Evolutionary conservation across 1,140 invertebrate genomes (phyloP).

Genomic region (Samia ricini): DNA sequence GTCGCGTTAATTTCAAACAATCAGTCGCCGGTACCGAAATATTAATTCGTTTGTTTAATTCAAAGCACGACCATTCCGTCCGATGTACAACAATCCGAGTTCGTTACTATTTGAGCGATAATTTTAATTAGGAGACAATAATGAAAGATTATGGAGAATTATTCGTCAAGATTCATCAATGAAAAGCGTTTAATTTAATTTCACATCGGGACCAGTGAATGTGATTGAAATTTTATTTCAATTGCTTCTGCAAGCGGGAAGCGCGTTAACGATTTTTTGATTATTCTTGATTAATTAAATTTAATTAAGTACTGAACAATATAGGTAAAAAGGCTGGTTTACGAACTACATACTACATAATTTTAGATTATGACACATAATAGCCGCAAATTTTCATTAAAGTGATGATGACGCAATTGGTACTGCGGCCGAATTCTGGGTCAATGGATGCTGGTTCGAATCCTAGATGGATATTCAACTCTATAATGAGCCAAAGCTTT

Average conservation of each 20-base stretch:
- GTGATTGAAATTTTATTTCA: not conserved
- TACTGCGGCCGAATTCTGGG: no score
- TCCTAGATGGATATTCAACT: no score
- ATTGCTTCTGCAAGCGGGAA: not conserved
- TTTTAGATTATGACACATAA: no score
- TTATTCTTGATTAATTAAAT: not conserved
- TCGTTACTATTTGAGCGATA: slow-evolving; percentile 12
- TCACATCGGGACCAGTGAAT: slow-evolving; percentile 4
- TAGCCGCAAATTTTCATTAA: no score
- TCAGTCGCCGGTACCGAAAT: not conserved
- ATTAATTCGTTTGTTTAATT: slow-evolving; percentile 13
- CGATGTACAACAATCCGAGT: slow-evolving; percentile 16
- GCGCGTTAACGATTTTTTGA: not conserved
- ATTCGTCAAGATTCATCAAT: slow-evolving; percentile 23
- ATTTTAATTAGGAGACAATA: slow-evolving; percentile 25
- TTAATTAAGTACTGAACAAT: no score
- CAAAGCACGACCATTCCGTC: slow-evolving; percentile 20
- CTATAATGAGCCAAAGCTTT: no score
- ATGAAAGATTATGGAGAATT: slow-evolving; percentile 21
- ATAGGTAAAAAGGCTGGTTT: no score
- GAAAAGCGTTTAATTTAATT: slow-evolving; percentile 20
- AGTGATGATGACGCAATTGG: no score
- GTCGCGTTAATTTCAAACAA: not conserved
- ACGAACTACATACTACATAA: no score
- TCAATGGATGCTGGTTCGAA: no score